Evolutionary conservation across 2,888 invertebrate genomes (phyloP).

Genomic region (Zygaena filipendulae): DNA sequence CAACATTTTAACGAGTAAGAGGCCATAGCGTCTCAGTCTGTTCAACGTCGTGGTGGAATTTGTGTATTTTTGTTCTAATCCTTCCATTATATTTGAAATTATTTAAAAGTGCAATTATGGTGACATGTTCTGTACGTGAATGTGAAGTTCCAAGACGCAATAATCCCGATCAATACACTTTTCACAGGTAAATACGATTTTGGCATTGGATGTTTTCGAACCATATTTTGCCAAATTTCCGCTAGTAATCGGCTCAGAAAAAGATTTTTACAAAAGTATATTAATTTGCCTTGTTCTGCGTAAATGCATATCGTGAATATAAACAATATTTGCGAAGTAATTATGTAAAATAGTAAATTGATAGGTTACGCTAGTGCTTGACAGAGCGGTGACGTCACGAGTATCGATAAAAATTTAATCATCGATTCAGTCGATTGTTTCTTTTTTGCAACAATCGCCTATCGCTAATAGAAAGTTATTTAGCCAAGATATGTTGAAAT

Average conservation of each 20-base stretch:
- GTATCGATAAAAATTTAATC: neutral
- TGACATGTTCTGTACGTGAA: constrained; percentile 5
- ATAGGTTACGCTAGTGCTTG: neutral
- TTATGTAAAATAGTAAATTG: neutral
- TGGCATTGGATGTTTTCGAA: constrained; percentile 3
- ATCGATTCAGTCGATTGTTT: too few relatives aligned
- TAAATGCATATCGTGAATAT: neutral
- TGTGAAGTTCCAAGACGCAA: constrained; percentile 5
- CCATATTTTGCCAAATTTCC: constrained; percentile 1
- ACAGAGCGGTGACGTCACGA: neutral
- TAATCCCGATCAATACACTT: constrained; percentile 5
- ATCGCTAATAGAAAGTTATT: too few relatives aligned
- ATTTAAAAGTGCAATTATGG: constrained; percentile 3
- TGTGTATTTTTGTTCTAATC: too few relatives aligned
- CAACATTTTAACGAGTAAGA: too few relatives aligned
- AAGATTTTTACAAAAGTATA: neutral
- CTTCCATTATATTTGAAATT: constrained; percentile 1
- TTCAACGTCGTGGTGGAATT: too few relatives aligned
- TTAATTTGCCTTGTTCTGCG: neutral
- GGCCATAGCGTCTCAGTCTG: too few relatives aligned
- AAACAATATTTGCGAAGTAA: neutral
- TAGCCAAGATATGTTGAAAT: too few relatives aligned
- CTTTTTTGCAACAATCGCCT: too few relatives aligned
- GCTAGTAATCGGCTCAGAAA: constrained; percentile 3
- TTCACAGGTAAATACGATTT: constrained; percentile 8